Conservation (phyloP, 2,797 vertebrate species). For the Echiichthys vipera region DNA sequence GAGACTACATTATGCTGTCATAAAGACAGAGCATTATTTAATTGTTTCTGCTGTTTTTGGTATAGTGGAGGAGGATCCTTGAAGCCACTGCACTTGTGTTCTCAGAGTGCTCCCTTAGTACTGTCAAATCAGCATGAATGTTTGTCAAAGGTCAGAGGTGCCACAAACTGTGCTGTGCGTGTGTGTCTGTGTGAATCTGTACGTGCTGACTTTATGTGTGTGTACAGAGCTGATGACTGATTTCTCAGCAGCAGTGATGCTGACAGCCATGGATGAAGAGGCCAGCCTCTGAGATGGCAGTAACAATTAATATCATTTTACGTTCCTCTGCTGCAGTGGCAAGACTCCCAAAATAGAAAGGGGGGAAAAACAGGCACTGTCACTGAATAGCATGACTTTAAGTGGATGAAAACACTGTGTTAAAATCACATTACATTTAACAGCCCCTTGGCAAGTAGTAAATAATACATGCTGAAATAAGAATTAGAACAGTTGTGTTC, state of each 20-base stretch:
- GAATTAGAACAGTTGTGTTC: constrained; percentile 40
- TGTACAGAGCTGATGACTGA: constrained; percentile 62
- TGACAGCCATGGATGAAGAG: constrained; percentile 70
- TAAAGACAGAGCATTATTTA: not conserved
- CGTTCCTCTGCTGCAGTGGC: constrained; percentile 57
- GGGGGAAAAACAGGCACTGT: constrained; percentile 18
- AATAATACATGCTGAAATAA: constrained; percentile 62
- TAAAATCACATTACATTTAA: constrained; percentile 56
- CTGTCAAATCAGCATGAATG: constrained; percentile 68
- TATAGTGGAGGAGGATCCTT: constrained; percentile 14
- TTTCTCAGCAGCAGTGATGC: constrained; percentile 68
- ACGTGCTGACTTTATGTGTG: constrained; percentile 25
- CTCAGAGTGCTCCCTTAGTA: constrained; percentile 34
- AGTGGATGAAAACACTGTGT: constrained; percentile 56
- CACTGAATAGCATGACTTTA: constrained; percentile 48
- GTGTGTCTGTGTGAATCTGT: constrained; percentile 30
- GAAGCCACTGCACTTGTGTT: constrained; percentile 40
- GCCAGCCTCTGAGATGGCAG: constrained; percentile 62
- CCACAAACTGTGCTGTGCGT: constrained; percentile 22
- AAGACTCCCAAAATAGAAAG: constrained; percentile 56
- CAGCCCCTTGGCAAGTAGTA: constrained; percentile 40
- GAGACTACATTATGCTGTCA: not conserved
- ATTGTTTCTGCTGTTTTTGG: constrained; percentile 14
- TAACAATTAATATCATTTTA: constrained; percentile 77
- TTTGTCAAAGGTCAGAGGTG: constrained; percentile 75